Percentiles rank a stretch among this genome's conserved stretches.
Conservation (phyloP, 2,113 vertebrate species). For the Coptodon bakossiorum region DNA sequence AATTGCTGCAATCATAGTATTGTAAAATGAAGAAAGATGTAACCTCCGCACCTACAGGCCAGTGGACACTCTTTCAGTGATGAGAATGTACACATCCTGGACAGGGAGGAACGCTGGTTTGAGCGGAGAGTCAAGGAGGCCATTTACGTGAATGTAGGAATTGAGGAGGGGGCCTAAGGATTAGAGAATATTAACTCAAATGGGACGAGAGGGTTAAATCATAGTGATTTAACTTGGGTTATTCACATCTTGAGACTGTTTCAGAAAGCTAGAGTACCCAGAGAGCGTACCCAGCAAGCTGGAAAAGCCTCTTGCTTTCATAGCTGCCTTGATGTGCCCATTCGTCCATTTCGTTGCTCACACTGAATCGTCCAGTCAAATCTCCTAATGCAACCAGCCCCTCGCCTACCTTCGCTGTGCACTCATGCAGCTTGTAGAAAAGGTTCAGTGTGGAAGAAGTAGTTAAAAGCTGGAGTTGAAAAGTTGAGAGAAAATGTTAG, state of each 20-base stretch:
- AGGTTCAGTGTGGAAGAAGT: too few relatives aligned
- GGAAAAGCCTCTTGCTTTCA: too few relatives aligned
- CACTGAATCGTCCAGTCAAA: too few relatives aligned
- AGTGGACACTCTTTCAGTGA: neutral
- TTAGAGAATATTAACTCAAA: neutral
- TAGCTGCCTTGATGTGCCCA: too few relatives aligned
- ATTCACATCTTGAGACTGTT: accelerated
- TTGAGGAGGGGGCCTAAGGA: neutral
- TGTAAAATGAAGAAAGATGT: neutral
- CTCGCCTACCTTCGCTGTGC: too few relatives aligned
- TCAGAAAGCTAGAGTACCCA: neutral
- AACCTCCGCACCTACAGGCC: neutral
- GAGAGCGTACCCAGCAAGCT: neutral
- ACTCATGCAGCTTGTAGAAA: too few relatives aligned
- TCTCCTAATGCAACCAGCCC: too few relatives aligned
- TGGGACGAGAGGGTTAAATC: neutral
- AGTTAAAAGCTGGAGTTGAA: too few relatives aligned
- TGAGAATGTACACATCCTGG: neutral
- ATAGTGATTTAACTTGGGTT: neutral
- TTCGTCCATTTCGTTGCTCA: too few relatives aligned
- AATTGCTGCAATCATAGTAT: neutral
- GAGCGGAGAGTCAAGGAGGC: neutral
- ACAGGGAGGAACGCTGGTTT: neutral
- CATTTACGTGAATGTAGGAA: neutral
- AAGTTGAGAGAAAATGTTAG: too few relatives aligned